Evolutionary conservation across 2,113 vertebrate genomes (phyloP), one percentile per base, ranked within the genome.

Genomic region (Odontophorus gujanensis): DNA sequence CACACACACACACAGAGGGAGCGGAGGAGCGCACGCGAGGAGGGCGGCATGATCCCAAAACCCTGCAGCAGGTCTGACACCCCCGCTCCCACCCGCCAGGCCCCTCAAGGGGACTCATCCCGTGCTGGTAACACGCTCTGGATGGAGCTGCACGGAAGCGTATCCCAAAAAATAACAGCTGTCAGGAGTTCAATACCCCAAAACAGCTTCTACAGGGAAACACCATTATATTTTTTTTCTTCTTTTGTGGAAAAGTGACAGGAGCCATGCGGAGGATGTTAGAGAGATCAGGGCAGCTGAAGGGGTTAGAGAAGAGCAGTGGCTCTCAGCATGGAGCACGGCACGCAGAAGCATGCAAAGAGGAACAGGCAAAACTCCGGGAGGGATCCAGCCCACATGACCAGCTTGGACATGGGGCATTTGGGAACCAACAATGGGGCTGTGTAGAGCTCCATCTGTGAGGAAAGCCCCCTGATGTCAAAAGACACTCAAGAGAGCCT

Each of bases 1-100:
- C 90, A 74, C 47, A 94, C 86, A 95, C 89, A 97, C 89, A 95
- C 73, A 97, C 68, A 93, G 38, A 97, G 83, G 92, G 91, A 95
- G 95, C 95, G 96, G 80, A 93, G 92, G 94, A 88, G 89, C 57
- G 76, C 7, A 36, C 4, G 61, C 81, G 7, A 87, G 85, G 61
- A 63, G 25, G 36, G 61, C 25, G 25, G 61, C 61, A 25, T 26
- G 61, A 62, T 26, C 61, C 61, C 61, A 7, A 40, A 62, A 62
- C 36, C 61, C 61, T 62, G 36, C 24, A 5, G 61, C 15, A 40
- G 61, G 10, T 28, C 61, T 5, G 25, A 40, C 36, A 25, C 25
- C 25, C 61, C 61, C 16, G 15, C 38, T 38, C 38, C 38, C 40
- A 40, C 40, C 38, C 61, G 38, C 25, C 5, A 19, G 7, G 55